A percentile compares a stretch with the other conserved stretches of the same genome.
Conservation (phyloP, 35 echinoderm and acorn worm species). For the Acanthaster planci region DNA sequence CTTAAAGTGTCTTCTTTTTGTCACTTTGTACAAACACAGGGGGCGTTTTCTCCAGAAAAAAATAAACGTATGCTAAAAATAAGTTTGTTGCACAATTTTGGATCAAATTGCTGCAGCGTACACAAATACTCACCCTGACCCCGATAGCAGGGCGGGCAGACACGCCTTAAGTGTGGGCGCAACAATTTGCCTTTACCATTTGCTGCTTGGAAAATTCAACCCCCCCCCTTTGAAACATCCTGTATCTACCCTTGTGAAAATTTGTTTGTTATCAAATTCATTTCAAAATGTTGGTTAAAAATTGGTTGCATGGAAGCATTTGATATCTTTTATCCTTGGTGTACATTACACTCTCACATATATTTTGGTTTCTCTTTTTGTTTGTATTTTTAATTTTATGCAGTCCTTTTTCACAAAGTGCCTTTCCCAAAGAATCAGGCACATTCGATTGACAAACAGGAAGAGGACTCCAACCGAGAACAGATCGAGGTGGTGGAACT, state of each 20-base stretch:
- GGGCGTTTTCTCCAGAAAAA: not conserved
- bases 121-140: not conserved
- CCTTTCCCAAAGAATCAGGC: not conserved
- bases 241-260: not conserved
- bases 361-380: not conserved
- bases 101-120: not conserved
- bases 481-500: not conserved
- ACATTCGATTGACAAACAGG: not conserved
- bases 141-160: not conserved
- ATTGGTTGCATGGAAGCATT: too few relatives aligned
- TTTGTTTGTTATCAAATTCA: too few relatives aligned
- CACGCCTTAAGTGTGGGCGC: not conserved
- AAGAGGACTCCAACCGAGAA: not conserved
- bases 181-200: not conserved
- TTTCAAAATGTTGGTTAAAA: too few relatives aligned
- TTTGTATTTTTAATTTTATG: too few relatives aligned
- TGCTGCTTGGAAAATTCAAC: not conserved
- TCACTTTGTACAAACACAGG: too few relatives aligned
- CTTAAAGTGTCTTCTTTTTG: too few relatives aligned
- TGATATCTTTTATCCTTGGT: too few relatives aligned
- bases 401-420: slow-evolving; percentile 8
- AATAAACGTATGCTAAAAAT: not conserved
- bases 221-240: not conserved
- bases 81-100: not conserved
- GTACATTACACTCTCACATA: too few relatives aligned